phyloP scores from a whole-genome alignment of 2,888 invertebrate species.

The Geotrupes spiniger region DNA sequence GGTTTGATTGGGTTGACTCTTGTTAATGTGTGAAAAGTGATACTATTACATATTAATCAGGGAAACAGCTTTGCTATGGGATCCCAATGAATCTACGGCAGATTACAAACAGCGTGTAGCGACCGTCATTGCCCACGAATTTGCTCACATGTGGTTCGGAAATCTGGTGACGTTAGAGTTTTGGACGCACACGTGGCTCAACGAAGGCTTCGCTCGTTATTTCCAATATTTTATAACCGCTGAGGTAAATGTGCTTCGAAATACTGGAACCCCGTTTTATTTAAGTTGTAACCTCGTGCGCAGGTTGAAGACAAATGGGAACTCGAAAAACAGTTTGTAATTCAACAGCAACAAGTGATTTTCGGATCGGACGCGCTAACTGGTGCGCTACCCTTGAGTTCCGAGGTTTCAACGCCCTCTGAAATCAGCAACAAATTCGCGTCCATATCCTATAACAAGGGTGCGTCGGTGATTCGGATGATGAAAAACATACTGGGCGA shows the following conservation, averaged over 20 bases:
- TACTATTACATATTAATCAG: slow-evolving; percentile 40
- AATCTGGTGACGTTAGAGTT: slow-evolving; percentile 71
- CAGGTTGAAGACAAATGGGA: slow-evolving; percentile 65
- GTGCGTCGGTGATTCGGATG: slow-evolving; percentile 61
- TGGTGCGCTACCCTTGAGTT: slow-evolving; percentile 59
- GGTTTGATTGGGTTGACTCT: too few species aligned
- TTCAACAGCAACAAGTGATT: slow-evolving; percentile 65
- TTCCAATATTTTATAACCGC: slow-evolving; percentile 68
- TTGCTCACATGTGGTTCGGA: slow-evolving; percentile 83
- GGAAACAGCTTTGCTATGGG: slow-evolving; percentile 59
- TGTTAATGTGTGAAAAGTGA: too few species aligned
- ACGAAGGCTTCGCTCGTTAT: slow-evolving; percentile 71
- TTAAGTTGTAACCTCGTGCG: slow-evolving; percentile 62
- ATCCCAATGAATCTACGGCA: slow-evolving; percentile 51
- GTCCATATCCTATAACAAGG: slow-evolving; percentile 68
- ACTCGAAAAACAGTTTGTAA: slow-evolving; percentile 66
- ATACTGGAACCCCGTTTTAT: too few species aligned
- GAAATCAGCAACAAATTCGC: slow-evolving; percentile 64
- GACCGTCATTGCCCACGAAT: slow-evolving; percentile 70
- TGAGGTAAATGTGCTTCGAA: slow-evolving; percentile 46
- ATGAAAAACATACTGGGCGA: slow-evolving; percentile 61
- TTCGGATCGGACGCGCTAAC: slow-evolving; percentile 59
- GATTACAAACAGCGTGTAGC: slow-evolving; percentile 63
- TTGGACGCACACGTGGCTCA: slow-evolving; percentile 75
- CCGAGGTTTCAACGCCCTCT: slow-evolving; percentile 55